phyloP scores from a whole-genome alignment of 2,797 vertebrate species.

The Linurgus olivaceus region DNA sequence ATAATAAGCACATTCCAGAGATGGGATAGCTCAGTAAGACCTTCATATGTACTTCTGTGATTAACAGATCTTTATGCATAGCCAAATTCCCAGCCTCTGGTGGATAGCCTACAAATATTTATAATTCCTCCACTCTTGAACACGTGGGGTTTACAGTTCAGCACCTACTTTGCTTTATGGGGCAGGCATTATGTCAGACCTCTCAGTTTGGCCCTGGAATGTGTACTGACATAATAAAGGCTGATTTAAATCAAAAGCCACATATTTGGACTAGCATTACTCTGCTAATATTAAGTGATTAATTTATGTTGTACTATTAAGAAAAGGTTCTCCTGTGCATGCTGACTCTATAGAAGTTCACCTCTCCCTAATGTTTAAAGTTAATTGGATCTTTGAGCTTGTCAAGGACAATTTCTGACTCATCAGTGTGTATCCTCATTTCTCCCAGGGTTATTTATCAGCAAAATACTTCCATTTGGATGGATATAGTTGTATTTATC shows the following conservation, averaged over 20 bases:
- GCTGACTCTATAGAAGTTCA: neutral
- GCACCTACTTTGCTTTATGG: neutral
- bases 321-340: neutral
- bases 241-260: neutral
- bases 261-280: neutral
- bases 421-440: neutral
- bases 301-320: neutral
- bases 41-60: neutral
- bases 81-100: neutral
- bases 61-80: neutral
- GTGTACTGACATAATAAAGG: neutral
- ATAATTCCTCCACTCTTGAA: neutral
- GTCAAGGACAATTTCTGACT: neutral
- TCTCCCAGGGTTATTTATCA: neutral
- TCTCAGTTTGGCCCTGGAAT: neutral
- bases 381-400: neutral
- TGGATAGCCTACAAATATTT: neutral
- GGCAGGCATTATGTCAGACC: neutral
- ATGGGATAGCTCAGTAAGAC: neutral
- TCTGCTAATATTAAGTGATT: neutral
- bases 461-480: neutral
- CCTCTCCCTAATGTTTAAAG: neutral
- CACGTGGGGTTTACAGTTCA: neutral
- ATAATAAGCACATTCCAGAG: accelerated
- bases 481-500: neutral